Conservation (phyloP, 2,888 invertebrate species). For the Agrilus mali region DNA sequence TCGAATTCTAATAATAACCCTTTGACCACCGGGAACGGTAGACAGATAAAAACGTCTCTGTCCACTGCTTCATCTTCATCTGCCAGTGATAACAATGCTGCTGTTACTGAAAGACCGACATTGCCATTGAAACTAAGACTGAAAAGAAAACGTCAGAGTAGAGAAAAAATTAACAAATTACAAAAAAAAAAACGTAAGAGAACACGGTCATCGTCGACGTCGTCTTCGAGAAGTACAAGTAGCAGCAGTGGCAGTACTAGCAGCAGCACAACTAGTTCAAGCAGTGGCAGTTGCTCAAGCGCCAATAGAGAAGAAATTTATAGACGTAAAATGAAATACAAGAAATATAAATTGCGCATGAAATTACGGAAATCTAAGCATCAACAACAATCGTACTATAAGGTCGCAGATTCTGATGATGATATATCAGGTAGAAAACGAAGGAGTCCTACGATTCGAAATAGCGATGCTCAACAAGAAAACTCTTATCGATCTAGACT, state of each 20-base stretch:
- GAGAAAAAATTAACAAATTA: constrained; percentile 13
- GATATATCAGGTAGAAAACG: too few relatives aligned
- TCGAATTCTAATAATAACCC: constrained; percentile 10
- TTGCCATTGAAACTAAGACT: constrained; percentile 21
- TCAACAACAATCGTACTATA: neutral
- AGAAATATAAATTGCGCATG: constrained; percentile 5
- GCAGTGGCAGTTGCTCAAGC: constrained; percentile 3
- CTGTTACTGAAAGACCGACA: constrained; percentile 11
- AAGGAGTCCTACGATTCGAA: too few relatives aligned
- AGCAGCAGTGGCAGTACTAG: constrained; percentile 5
- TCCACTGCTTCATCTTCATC: constrained; percentile 3
- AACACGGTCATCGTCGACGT: constrained; percentile 1
- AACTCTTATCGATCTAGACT: too few relatives aligned
- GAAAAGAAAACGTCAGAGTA: constrained; percentile 19
- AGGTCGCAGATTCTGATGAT: too few relatives aligned
- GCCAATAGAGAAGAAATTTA: neutral
- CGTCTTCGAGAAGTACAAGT: constrained; percentile 1
- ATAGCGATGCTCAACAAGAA: too few relatives aligned
- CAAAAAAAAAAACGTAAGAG: constrained; percentile 5
- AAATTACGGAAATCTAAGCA: constrained; percentile 3
- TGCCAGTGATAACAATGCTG: constrained; percentile 7
- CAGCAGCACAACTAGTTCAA: constrained; percentile 1
- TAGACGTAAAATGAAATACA: constrained; percentile 4
- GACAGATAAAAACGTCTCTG: too few relatives aligned
- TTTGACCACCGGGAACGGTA: constrained; percentile 1